These are phyloP conservation scores for Pavo muticus DNA, from an alignment of 2,113 vertebrate genomes.

Conservation along the genomic window DNA sequence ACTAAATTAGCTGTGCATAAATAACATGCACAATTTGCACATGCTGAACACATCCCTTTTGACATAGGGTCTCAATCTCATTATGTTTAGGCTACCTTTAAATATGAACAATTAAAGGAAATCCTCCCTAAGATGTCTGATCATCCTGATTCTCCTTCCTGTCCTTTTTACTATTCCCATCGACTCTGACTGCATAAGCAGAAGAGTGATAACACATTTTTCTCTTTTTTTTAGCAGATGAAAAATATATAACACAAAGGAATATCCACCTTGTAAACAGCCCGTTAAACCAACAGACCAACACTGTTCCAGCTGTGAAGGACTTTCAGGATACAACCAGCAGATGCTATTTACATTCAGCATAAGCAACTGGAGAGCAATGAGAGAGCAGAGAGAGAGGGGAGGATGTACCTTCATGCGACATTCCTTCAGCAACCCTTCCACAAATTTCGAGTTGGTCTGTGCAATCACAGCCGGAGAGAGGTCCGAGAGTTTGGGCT, in stretches of 20 bases:
- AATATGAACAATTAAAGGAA: slow-evolving; percentile 2
- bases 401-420: slow-evolving; percentile 89
- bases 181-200: not conserved
- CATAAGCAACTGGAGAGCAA: not conserved
- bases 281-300: not conserved
- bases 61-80: rapidly evolving
- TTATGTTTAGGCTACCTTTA: not conserved
- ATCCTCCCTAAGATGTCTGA: not conserved
- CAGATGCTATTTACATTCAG: not conserved
- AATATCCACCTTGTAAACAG: not conserved
- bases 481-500: slow-evolving; percentile 92
- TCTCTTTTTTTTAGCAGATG: not conserved
- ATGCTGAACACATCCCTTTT: not conserved
- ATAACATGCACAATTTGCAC: rapidly evolving
- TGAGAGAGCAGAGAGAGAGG: too few relatives aligned
- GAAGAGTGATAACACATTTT: rapidly evolving
- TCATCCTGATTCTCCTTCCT: not conserved
- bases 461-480: slow-evolving; percentile 92
- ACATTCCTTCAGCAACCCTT: slow-evolving; percentile 95
- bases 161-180: not conserved
- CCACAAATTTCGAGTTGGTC: slow-evolving; percentile 95
- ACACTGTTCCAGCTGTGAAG: not conserved
- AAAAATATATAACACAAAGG: not conserved
- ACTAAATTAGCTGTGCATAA: not conserved
- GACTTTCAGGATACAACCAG: not conserved